Evolutionary conservation across 2,888 invertebrate genomes (phyloP).

Genomic region (Drosophila phalerata): DNA sequence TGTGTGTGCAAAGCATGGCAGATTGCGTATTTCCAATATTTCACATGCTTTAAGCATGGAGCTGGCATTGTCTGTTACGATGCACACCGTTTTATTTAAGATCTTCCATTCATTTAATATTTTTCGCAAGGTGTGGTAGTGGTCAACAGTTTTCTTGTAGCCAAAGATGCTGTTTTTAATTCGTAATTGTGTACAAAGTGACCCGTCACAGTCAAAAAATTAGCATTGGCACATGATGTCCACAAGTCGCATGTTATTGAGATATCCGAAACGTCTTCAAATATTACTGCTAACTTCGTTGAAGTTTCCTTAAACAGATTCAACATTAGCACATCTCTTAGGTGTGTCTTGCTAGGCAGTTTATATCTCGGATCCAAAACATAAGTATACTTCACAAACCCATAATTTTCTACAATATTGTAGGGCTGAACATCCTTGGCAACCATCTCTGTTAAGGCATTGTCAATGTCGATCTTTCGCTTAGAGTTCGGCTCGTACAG

Average conservation of each 20-base stretch:
- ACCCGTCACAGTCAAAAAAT: constrained; percentile 7
- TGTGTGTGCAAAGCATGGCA: constrained; percentile 39
- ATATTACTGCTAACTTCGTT: background rate
- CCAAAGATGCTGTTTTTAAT: too few species aligned
- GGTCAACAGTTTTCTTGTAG: constrained; percentile 1
- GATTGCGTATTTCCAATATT: constrained; percentile 33
- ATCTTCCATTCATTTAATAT: constrained; percentile 12
- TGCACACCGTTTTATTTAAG: constrained; percentile 1
- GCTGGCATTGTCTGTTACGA: constrained; percentile 29
- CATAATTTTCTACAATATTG: too few species aligned
- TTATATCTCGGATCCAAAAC: too few species aligned
- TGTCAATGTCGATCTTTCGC: too few species aligned
- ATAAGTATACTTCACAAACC: background rate
- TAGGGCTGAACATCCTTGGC: too few species aligned
- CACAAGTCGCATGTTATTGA: too few species aligned
- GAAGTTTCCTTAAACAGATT: too few species aligned
- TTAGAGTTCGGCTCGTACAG: too few species aligned
- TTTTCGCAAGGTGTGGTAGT: constrained; percentile 10
- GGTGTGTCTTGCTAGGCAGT: too few species aligned
- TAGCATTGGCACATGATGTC: background rate
- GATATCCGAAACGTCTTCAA: too few species aligned
- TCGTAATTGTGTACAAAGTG: constrained; percentile 4
- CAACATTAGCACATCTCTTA: too few species aligned
- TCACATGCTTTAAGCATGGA: constrained; percentile 47
- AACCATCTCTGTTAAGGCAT: too few species aligned